Percentiles rank a stretch among this genome's conserved stretches.
Conservation (phyloP, 1,140 invertebrate species). For the Stegodyphus dumicola region DNA sequence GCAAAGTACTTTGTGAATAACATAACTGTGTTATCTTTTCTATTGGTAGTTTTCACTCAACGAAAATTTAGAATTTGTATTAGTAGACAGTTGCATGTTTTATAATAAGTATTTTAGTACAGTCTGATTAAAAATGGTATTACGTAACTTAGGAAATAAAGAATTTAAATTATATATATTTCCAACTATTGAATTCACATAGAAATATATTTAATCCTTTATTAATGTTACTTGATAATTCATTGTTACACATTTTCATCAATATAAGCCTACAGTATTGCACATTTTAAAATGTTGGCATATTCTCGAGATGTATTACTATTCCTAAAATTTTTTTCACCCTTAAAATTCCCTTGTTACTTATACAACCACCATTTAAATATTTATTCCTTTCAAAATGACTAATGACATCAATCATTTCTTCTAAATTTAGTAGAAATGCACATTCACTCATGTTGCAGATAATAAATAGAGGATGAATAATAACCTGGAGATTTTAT, state of each 20-base stretch:
- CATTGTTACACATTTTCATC: constrained; percentile 37
- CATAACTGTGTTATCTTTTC: constrained; percentile 54
- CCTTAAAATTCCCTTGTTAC: constrained; percentile 16
- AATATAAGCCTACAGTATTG: constrained; percentile 15
- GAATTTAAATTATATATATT: constrained; percentile 34
- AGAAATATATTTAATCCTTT: constrained; percentile 42
- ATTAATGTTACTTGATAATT: constrained; percentile 50
- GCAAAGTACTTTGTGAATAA: constrained; percentile 60
- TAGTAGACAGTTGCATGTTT: constrained; percentile 54
- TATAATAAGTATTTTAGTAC: constrained; percentile 53
- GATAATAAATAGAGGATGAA: background rate
- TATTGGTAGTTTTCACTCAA: constrained; percentile 53
- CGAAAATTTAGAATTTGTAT: constrained; percentile 51
- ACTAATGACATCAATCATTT: background rate
- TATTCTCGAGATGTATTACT: constrained; percentile 39
- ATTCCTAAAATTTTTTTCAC: constrained; percentile 14
- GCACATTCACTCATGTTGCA: constrained; percentile 5
- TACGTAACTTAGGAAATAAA: constrained; percentile 41
- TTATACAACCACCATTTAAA: background rate
- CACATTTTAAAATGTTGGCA: constrained; percentile 40
- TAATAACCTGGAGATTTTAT: background rate
- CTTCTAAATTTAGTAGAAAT: background rate
- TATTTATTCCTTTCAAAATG: background rate
- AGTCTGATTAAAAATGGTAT: constrained; percentile 39
- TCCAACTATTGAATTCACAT: constrained; percentile 26